Evolutionary conservation across 2,113 vertebrate genomes (phyloP).

Genomic region (Calidris pugnax): DNA sequence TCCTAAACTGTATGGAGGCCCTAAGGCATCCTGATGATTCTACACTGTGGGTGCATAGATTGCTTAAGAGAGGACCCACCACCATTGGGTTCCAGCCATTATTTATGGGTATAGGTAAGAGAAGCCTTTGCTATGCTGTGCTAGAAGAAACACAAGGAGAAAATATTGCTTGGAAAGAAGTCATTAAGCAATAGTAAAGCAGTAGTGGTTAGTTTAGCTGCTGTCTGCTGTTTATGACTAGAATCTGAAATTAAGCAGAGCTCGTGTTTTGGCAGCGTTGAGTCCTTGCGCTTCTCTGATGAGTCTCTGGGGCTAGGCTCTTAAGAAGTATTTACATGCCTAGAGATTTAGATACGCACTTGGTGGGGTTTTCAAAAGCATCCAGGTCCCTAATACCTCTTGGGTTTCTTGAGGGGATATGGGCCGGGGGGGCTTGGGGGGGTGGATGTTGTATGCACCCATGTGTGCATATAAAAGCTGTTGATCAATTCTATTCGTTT

Average conservation of each 20-base stretch:
- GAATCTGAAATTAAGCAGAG: slow-evolving; percentile 43
- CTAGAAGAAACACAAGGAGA: background rate
- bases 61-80: background rate
- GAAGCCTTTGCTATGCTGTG: background rate
- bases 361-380: slow-evolving; percentile 3
- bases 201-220: background rate
- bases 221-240: background rate
- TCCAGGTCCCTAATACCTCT: background rate
- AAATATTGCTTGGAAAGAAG: background rate
- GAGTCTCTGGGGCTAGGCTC: slow-evolving; percentile 6
- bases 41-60: background rate
- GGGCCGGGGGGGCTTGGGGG: no score
- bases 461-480: background rate
- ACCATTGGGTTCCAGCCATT: background rate
- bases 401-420: background rate
- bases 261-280: background rate
- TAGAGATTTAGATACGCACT: slow-evolving; percentile 9
- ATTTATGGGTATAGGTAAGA: background rate
- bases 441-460: no score
- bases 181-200: background rate
- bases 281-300: background rate
- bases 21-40: background rate
- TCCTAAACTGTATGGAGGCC: background rate
- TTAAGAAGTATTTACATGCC: slow-evolving; percentile 40
- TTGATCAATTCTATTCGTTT: background rate